Percentiles rank a stretch among this genome's conserved stretches.
These are phyloP conservation scores for Choloepus didactylus DNA, from an alignment of 2,797 vertebrate species.

Conservation along the genomic window DNA sequence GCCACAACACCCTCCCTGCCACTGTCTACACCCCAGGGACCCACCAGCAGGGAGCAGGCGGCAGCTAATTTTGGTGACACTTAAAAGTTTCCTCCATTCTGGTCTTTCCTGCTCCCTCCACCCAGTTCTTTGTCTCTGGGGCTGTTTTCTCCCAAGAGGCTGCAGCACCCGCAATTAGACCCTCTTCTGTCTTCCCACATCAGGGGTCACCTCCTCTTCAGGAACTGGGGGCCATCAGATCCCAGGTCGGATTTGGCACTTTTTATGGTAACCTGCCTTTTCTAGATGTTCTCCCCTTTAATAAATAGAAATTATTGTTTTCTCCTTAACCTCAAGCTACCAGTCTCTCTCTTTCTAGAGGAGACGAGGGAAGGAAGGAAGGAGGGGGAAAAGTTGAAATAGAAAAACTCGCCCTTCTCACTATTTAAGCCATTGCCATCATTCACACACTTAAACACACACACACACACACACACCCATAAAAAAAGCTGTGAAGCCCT, in stretches of 20 bases:
- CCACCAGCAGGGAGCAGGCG: slow-evolving; percentile 79
- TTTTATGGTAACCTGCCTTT: slow-evolving; percentile 19
- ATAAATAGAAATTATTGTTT: slow-evolving; percentile 61
- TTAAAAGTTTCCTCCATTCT: slow-evolving; percentile 58
- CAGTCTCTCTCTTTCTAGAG: slow-evolving; percentile 12
- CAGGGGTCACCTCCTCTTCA: not conserved
- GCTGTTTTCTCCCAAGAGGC: not conserved
- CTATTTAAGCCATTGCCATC: slow-evolving; percentile 64
- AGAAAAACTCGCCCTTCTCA: not conserved
- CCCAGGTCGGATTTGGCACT: not conserved
- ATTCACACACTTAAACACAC: not conserved
- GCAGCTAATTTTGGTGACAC: slow-evolving; percentile 82
- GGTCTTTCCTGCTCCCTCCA: not conserved
- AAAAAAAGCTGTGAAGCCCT: slow-evolving; percentile 82
- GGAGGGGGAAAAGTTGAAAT: not conserved
- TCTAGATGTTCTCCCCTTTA: slow-evolving; percentile 53
- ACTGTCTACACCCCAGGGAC: slow-evolving; percentile 52
- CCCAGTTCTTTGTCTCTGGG: not conserved
- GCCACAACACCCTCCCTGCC: slow-evolving; percentile 37
- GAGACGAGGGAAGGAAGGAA: not conserved
- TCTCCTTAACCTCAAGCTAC: slow-evolving; percentile 54
- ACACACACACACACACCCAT: too few relatives aligned
- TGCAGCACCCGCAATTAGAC: not conserved
- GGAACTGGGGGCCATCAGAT: not conserved
- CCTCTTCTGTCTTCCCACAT: not conserved